Evolutionary conservation across 64 coral and sea anemone genomes (phyloP), one percentile per base, ranked within the genome.

Genomic region (Pocillopora verrucosa): DNA sequence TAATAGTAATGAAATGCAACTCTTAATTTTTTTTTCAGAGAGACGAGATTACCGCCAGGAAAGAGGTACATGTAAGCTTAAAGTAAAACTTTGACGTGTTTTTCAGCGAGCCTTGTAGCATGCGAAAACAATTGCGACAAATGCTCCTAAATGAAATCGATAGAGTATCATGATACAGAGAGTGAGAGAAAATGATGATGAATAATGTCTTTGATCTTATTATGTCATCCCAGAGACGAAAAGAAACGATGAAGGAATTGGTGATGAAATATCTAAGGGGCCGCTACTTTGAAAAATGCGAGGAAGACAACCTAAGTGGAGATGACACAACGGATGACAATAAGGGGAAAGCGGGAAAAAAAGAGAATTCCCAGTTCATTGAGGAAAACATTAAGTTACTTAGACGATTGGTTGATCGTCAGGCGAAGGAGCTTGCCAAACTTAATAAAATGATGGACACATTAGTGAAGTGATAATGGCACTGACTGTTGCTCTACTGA

Each of bases 191-290:
- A 30, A 30, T 30, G 30, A 30, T 30, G 30, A 11, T 30, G 7
- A 51, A 51, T 3, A 70, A n/a, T 67, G 64, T 67, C 3, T 16
- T 67, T 19, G 9, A 16, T 17, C 17, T 67, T 9, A 67, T 67
- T 67, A 67, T 20, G 16, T 70, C 67, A 70, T 20, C 22, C n/a
- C 5, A 79, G 56, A 79, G 51, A 30, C 77, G 77, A 26, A 26
- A 26, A 22, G 56, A 79, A 25, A 79, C 56, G 13, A 30, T 79
- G 56, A 79, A 79, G 38, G n/a, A n/a, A n/a, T 68, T 78, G 76
- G 51, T 78, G 17, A 56, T 78, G 20, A 58, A 58, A 41, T 78
- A 78, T 51, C 36, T 78, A n/a, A n/a, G 25, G 59, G 20, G 59
- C 20, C 76, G 20, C 19, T 78, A 58, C 56, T 78, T 59, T 57